Conservation (phyloP, 2,113 vertebrate genomes). For the Machaerirhynchus nigripectus region DNA sequence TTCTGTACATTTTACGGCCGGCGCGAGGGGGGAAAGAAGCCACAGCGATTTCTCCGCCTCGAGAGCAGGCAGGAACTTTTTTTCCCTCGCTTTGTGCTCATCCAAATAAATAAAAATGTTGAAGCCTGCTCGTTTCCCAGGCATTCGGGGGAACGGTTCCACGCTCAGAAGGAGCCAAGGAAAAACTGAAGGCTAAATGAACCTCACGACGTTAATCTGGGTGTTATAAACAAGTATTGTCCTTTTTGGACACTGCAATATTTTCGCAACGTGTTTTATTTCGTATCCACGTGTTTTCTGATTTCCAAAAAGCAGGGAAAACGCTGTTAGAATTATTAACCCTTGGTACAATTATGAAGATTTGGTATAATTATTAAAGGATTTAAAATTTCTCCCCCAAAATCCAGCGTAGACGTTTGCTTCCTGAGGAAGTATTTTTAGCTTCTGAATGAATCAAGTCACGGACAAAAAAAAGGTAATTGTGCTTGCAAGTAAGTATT, state of each 20-base stretch:
- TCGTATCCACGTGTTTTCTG: background rate
- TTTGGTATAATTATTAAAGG: background rate
- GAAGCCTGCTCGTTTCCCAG: background rate
- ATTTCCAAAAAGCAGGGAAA: background rate
- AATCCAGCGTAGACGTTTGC: background rate
- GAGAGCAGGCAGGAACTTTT: background rate
- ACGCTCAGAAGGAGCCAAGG: background rate
- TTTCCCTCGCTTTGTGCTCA: background rate
- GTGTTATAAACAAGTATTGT: background rate
- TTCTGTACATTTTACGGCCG: conserved; percentile 50
- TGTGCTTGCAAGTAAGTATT: conserved; percentile 14
- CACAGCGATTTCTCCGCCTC: background rate
- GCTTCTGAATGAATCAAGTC: background rate
- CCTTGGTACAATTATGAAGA: background rate
- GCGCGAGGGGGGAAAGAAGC: background rate
- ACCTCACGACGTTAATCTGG: background rate
- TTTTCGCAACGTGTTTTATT: background rate
- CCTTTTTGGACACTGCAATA: background rate
- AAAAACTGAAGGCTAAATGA: background rate
- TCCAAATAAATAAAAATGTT: conserved; percentile 43
- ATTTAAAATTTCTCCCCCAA: background rate
- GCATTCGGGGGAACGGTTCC: background rate
- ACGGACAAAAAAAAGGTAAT: conserved; percentile 4
- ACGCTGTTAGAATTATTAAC: background rate
- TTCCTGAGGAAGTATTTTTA: conserved; percentile 15